Evolutionary conservation across 2,888 invertebrate species (phyloP).

Genomic region (Tridacna gigas): DNA sequence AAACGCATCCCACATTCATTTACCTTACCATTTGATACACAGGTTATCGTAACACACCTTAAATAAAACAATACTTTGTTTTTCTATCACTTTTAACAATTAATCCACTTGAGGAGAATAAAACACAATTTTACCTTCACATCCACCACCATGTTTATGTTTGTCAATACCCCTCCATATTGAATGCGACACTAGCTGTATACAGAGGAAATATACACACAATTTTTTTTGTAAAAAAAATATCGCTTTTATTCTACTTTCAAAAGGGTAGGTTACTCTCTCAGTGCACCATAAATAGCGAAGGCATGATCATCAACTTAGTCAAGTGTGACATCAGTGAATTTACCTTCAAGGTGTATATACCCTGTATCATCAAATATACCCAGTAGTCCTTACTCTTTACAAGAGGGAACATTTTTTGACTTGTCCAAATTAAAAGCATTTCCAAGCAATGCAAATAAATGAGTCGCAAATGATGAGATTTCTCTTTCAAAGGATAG

Average conservation of each 20-base stretch:
- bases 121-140: background rate
- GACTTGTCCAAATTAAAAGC: background rate
- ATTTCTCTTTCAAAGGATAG: too few relatives aligned
- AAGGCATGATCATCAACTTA: conserved; percentile 9
- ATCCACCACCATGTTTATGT: conserved; percentile 4
- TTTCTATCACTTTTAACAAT: too few relatives aligned
- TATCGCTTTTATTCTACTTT: background rate
- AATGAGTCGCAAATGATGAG: too few relatives aligned
- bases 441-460: background rate
- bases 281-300: background rate
- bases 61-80: too few relatives aligned
- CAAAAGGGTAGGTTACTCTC: conserved; percentile 22
- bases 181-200: conserved; percentile 9
- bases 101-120: too few relatives aligned
- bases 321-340: background rate
- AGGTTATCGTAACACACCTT: too few relatives aligned
- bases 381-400: background rate
- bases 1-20: too few relatives aligned
- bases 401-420: background rate
- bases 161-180: conserved; percentile 2
- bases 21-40: too few relatives aligned
- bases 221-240: background rate
- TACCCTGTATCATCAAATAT: background rate
- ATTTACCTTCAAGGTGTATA: background rate
- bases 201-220: background rate